Base-by-base conservation (phyloP, 2,113 vertebrate genomes). In the Caloenas nicobarica region DNA sequence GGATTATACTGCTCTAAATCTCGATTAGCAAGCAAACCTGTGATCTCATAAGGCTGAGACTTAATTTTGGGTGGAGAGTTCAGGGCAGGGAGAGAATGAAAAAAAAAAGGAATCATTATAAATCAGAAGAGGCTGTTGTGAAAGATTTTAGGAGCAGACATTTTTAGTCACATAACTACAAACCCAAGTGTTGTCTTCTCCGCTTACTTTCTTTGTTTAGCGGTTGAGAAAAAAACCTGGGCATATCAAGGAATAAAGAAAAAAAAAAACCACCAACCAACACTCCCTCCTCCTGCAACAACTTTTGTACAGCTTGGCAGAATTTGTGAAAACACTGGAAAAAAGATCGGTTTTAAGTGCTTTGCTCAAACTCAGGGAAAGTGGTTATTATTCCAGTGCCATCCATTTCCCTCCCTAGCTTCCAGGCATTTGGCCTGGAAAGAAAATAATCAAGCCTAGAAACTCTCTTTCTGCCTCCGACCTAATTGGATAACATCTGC, bases 391-490 rank as follows among this genome's bases (percentile, higher is more conserved):
- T 95, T 93, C 95, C 36, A 85, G 53, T 66, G 46, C 73, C 83
- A 94, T 96, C 77, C 71, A 53, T 58, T 82, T 97, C 81, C 90
- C 93, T 95, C 95, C 92, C 87, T 93, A 89, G 92, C 95, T 93
- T 84, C 92, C 88, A 94, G 95, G 96, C 92, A 96, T 96, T 96
- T 96, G 95, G 96, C 93, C 77, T 93, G 72, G 77, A 91, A 95
- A 95, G 82, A 77, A 94, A 89, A 89, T 96, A 89, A 88, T 86
- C n/a, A 74, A 96, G 81, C 90, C 73, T 81, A 93, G 83, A 94
- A 91, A 94, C 61, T 73, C 76, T 82, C 1, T 70, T 88, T 90
- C 76, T 96, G 83, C 83, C 90, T 92, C 77, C 0, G 0, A 95
- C 76, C 70, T 96, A 96, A 93, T 85, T 95, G 96, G 93, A 84